These are phyloP conservation scores for Protaetia brevitarsis DNA, from an alignment of 1,140 invertebrate genomes.

Conservation along the genomic window DNA sequence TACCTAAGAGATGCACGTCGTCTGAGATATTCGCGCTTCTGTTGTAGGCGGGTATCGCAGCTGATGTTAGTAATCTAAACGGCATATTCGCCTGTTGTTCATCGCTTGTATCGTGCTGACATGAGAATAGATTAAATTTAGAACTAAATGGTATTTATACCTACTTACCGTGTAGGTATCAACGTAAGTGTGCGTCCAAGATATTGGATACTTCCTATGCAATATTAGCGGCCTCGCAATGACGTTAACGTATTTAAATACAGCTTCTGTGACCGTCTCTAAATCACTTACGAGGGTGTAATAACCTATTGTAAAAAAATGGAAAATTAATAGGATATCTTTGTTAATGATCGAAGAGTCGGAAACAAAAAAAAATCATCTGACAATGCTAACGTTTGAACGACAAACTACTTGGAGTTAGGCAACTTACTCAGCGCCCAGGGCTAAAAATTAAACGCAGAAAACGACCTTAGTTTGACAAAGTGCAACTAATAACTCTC, in stretches of 20 bases:
- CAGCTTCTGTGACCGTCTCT: slow-evolving; percentile 90
- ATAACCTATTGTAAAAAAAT: slow-evolving; percentile 66
- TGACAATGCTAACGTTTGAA: too few relatives aligned
- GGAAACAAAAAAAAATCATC: too few relatives aligned
- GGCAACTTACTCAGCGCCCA: too few relatives aligned
- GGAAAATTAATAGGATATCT: too few relatives aligned
- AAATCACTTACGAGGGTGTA: slow-evolving; percentile 89
- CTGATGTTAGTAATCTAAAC: slow-evolving; percentile 68
- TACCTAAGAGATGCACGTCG: slow-evolving; percentile 79
- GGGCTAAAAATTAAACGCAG: too few relatives aligned
- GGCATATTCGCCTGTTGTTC: not conserved
- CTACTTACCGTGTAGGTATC: slow-evolving; percentile 69
- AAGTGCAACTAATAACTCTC: too few relatives aligned
- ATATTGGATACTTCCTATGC: slow-evolving; percentile 72
- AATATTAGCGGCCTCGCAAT: slow-evolving; percentile 85
- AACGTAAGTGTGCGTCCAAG: slow-evolving; percentile 87
- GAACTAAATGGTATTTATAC: too few relatives aligned
- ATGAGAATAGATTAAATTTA: too few relatives aligned
- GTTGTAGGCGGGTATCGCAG: slow-evolving; percentile 83
- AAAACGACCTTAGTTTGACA: too few relatives aligned
- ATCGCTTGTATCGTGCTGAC: not conserved
- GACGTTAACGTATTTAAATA: slow-evolving; percentile 87
- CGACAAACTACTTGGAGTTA: too few relatives aligned
- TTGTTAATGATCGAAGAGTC: too few relatives aligned
- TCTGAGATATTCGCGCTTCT: slow-evolving; percentile 58